Conservation (phyloP, 2,888 invertebrate genomes). For the Lissocephala sabroskyi region DNA sequence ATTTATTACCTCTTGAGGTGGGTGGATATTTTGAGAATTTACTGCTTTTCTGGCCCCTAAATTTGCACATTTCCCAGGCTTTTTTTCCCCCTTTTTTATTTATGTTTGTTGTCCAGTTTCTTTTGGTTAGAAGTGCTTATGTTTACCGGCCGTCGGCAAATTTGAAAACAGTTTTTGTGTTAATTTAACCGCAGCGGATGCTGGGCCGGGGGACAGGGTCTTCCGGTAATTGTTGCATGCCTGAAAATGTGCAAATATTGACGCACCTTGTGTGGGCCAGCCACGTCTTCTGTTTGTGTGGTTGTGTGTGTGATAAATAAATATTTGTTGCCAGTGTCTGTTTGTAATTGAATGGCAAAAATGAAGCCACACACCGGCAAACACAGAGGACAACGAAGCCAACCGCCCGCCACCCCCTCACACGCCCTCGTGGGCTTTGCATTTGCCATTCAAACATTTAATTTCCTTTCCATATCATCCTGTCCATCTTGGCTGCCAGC, state of each 20-base stretch:
- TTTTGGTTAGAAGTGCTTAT: too few species aligned
- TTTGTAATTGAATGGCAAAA: conserved; percentile 15
- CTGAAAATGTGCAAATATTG: conserved; percentile 15
- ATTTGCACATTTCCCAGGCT: too few species aligned
- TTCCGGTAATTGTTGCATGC: conserved; percentile 6
- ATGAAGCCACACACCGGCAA: not conserved
- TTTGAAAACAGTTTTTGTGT: not conserved
- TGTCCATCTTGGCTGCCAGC: not conserved
- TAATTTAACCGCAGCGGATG: not conserved
- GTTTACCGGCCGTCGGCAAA: too few species aligned
- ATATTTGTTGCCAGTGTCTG: conserved; percentile 19
- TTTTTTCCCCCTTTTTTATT: too few species aligned
- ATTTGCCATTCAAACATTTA: conserved; percentile 23
- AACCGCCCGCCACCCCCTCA: too few species aligned
- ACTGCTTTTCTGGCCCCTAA: too few species aligned
- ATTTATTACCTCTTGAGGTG: too few species aligned
- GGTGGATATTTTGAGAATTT: too few species aligned
- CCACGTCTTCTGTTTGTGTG: not conserved
- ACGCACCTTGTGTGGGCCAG: not conserved
- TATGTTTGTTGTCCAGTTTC: too few species aligned
- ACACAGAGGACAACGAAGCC: not conserved
- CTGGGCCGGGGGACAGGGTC: not conserved
- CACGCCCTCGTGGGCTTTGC: too few species aligned
- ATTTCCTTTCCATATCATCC: conserved; percentile 27
- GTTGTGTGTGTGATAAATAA: conserved; percentile 3